These are phyloP conservation scores for Drosophila phalerata DNA, from an alignment of 2,888 invertebrate genomes.

Conservation along the genomic window DNA sequence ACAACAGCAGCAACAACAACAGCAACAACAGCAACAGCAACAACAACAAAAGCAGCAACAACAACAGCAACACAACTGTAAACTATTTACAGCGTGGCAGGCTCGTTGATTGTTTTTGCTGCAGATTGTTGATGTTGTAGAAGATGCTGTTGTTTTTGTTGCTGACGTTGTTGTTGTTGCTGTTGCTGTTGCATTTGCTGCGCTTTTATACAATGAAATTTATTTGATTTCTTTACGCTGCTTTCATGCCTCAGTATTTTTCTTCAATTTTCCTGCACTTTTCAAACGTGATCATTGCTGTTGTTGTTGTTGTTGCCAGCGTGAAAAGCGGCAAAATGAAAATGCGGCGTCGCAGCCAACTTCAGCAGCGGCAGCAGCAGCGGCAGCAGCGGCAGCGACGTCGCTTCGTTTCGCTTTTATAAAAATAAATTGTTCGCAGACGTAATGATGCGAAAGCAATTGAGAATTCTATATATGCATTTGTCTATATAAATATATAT, in stretches of 20 bases:
- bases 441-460: conserved; percentile 83
- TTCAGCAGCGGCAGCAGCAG: conserved; percentile 33
- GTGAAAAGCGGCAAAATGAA: conserved; percentile 66
- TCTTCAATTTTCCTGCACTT: conserved; percentile 78
- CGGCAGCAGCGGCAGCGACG: conserved; percentile 30
- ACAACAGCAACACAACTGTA: conserved; percentile 60
- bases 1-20: conserved; percentile 19
- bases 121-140: conserved; percentile 41
- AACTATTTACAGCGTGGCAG: conserved; percentile 72
- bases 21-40: conserved; percentile 21
- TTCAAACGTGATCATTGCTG: conserved; percentile 62
- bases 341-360: conserved; percentile 50
- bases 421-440: conserved; percentile 82
- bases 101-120: conserved; percentile 67
- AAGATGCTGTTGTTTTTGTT: conserved; percentile 24
- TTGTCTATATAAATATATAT: conserved; percentile 64
- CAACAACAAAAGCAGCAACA: conserved; percentile 21
- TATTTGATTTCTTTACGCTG: conserved; percentile 78
- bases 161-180: conserved; percentile 8
- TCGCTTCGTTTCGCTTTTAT: conserved; percentile 72
- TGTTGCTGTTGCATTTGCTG: conserved; percentile 54
- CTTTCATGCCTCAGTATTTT: conserved; percentile 78
- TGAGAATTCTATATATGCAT: conserved; percentile 78
- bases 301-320: conserved; percentile 40
- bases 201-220: conserved; percentile 78